Evolutionary conservation across 2,797 vertebrate genomes (phyloP).

Genomic region (Gallinago solitaria): DNA sequence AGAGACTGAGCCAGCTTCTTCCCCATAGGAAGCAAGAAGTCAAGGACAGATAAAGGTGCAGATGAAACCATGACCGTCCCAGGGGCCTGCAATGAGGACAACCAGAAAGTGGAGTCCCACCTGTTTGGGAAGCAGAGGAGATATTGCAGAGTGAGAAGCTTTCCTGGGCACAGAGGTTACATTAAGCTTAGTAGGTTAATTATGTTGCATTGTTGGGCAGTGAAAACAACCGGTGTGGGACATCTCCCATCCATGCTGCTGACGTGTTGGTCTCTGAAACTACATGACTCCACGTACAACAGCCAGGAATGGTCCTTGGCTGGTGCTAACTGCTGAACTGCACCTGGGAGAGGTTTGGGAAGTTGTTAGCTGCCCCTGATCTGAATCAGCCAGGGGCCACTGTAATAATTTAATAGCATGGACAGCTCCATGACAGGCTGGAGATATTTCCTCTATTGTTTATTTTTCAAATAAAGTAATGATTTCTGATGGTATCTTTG

Average conservation of each 20-base stretch:
- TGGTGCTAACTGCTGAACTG: neutral
- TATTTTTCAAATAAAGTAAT: neutral
- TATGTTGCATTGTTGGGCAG: neutral
- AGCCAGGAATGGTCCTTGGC: neutral
- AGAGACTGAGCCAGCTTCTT: neutral
- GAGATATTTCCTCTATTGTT: neutral
- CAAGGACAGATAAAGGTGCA: neutral
- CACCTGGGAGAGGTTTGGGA: neutral
- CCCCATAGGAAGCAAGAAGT: neutral
- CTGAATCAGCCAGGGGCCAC: neutral
- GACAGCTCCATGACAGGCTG: neutral
- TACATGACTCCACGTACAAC: accelerated
- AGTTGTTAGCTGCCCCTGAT: neutral
- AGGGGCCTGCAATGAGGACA: neutral
- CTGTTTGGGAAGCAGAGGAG: neutral
- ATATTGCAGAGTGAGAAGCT: neutral
- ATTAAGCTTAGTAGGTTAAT: neutral
- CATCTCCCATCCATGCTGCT: neutral
- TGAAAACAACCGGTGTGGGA: neutral
- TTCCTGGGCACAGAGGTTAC: neutral
- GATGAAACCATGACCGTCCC: neutral
- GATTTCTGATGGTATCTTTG: neutral
- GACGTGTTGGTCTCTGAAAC: neutral
- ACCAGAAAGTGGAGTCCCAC: neutral
- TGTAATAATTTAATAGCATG: neutral